Conservation (phyloP, 2,113 vertebrate genomes). For the Panurus biarmicus region DNA sequence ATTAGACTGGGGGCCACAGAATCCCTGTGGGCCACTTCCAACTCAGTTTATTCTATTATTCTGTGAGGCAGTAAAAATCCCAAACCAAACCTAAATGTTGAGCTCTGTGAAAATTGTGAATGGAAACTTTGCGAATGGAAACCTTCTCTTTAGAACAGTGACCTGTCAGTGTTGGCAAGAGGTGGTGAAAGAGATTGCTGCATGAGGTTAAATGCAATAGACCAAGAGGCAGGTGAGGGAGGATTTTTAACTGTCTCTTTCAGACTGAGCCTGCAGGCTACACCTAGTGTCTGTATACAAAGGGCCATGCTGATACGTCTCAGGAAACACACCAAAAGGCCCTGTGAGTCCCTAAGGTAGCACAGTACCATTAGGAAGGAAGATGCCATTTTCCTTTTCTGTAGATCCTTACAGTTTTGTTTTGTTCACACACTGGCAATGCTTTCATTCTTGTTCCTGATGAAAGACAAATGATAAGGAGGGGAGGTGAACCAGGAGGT, state of each 20-base stretch:
- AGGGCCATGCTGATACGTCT: not conserved
- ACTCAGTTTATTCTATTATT: not conserved
- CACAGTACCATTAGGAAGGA: not conserved
- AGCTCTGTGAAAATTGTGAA: not conserved
- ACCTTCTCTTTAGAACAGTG: not conserved
- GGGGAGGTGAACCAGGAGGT: not conserved
- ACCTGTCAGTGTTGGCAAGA: not conserved
- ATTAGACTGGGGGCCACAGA: not conserved
- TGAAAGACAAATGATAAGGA: not conserved
- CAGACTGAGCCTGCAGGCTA: not conserved
- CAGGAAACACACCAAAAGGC: not conserved
- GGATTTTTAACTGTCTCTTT: not conserved
- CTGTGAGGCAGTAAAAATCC: not conserved
- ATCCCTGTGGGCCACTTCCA: not conserved
- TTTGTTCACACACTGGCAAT: rapidly evolving
- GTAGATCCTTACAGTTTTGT: not conserved
- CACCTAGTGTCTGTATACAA: not conserved
- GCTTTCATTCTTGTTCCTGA: not conserved
- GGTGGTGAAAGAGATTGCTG: not conserved
- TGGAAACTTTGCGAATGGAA: not conserved
- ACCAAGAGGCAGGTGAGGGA: not conserved
- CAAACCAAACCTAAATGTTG: not conserved
- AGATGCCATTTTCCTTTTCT: not conserved
- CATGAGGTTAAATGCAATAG: not conserved
- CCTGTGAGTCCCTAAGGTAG: not conserved